Evolutionary conservation across 1,140 invertebrate genomes (phyloP).

Genomic region (Rhyzopertha dominica): DNA sequence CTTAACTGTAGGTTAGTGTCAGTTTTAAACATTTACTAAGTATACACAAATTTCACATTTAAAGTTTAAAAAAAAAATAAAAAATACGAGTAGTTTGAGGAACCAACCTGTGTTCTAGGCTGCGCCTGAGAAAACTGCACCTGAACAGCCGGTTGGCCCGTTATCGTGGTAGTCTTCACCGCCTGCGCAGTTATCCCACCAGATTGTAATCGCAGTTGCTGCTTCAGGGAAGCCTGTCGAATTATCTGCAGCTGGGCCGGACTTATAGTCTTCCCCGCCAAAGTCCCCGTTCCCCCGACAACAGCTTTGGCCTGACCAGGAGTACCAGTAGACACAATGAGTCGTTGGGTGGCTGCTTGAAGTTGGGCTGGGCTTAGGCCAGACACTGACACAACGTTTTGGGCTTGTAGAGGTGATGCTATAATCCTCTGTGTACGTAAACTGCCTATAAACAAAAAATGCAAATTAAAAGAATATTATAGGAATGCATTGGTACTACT

Average conservation of each 20-base stretch:
- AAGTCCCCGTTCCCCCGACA: constrained; percentile 44
- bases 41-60: too few species aligned
- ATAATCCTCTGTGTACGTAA: constrained; percentile 48
- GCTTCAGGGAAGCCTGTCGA: constrained; percentile 43
- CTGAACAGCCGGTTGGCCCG: constrained; percentile 37
- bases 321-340: constrained; percentile 47
- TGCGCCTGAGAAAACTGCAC: constrained; percentile 44
- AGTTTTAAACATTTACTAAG: too few species aligned
- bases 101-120: constrained; percentile 28
- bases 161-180: constrained; percentile 40
- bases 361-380: constrained; percentile 46
- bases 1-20: too few species aligned
- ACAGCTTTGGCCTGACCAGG: constrained; percentile 40
- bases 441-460: constrained; percentile 38
- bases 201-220: constrained; percentile 45
- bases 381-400: constrained; percentile 48
- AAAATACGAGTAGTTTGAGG: constrained; percentile 1
- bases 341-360: constrained; percentile 47
- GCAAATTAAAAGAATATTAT: constrained; percentile 17
- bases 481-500: too few species aligned
- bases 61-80: not conserved
- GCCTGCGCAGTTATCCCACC: constrained; percentile 44
- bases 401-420: constrained; percentile 44
- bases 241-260: constrained; percentile 49
- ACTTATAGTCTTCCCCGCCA: constrained; percentile 49